Evolutionary conservation across 2,797 vertebrate species (phyloP).

Genomic region (Sorex maritimensis): DNA sequence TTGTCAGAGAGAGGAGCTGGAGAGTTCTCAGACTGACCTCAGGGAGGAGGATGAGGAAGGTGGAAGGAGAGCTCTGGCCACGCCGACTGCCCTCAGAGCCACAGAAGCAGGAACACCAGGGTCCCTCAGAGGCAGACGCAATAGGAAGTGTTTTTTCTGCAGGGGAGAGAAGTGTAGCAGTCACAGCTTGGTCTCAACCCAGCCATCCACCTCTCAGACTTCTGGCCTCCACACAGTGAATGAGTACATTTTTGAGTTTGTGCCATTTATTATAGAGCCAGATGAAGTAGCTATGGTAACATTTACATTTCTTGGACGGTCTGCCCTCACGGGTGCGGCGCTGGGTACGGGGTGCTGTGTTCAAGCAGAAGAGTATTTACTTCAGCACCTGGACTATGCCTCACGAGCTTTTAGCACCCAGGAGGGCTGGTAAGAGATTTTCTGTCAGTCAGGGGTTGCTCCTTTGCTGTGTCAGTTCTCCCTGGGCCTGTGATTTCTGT

Average conservation of each 20-base stretch:
- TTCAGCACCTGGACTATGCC: background rate
- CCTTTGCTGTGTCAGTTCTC: background rate
- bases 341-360: background rate
- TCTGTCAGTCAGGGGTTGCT: background rate
- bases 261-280: background rate
- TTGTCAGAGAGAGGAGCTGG: background rate
- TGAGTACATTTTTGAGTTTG: background rate
- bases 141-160: background rate
- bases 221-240: background rate
- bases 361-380: background rate
- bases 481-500: background rate
- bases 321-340: background rate
- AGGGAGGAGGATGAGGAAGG: background rate
- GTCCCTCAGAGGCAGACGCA: background rate
- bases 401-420: background rate
- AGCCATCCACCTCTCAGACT: background rate
- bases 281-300: background rate
- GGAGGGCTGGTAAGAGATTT: background rate
- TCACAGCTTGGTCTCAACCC: background rate
- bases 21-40: background rate
- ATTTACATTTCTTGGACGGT: background rate
- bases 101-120: background rate
- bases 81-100: background rate
- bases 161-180: background rate
- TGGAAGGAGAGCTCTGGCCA: background rate